Base-by-base conservation (phyloP, 1,140 invertebrate genomes). In the Hermatobates lingyangjiaoensis region DNA sequence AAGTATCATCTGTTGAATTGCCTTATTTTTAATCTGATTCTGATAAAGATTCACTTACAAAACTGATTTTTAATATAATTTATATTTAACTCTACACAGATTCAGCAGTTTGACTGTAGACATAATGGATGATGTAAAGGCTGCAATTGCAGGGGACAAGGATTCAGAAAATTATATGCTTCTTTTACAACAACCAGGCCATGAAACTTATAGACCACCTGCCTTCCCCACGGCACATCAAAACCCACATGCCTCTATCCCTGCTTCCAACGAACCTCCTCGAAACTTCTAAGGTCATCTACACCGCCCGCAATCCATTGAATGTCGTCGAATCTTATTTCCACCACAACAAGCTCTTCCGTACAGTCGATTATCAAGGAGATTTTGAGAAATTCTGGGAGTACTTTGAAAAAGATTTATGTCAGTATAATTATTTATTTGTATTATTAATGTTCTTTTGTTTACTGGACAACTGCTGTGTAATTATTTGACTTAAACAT, bases 191-290 rank as follows among this genome's bases (percentile, higher is more conserved):
- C 14, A 7, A 25, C 58, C 58, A 5, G 58, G 54, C 1, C 39
- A 52, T 28, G 38, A 54, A 30, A 27, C 46, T 50, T 18, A 24
- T 49, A 1, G 59, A 55, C 1, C 59, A 70, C 58, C 53, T 68
- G 4, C 57, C 67, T 26, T 64, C 66, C 25, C 70, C 70, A 4
- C 63, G 80, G 52, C 77, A 79, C 46, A 77, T 83, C 14, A 82
- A 83, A 53, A 63, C 65, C 27, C 68, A 73, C 56, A 55, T 70
- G 23, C 78, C 79, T 1, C 69, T 83, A 53, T 69, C 74, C 45
- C 64, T 87, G 10, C 59, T 87, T 23, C 80, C 83, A 0, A 76
- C 76, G 1, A 71, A 72, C 57, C 63, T 83, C 27, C 60, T 80
- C 15, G 68, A 75, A 39, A 51, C 38, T 50, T 66, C 59, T 86